Base-by-base conservation (phyloP, 2,888 invertebrate species). In the Hemithea aestivaria region DNA sequence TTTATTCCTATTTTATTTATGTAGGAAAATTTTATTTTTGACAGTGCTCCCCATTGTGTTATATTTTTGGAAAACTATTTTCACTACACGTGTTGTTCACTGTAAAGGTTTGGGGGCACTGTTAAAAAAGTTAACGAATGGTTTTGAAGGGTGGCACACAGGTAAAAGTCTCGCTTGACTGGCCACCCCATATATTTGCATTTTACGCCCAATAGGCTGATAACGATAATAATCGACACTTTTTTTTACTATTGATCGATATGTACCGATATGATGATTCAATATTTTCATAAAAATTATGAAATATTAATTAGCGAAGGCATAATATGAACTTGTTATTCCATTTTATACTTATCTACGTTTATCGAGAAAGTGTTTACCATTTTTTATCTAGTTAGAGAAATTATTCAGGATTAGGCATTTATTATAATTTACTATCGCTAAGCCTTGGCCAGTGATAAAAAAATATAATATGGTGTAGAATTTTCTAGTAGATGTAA, bases 91-190 rank as follows among this genome's bases (percentile, higher is more conserved):
- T 73, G 63, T 59, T 49, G 1, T 22, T 42, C 31, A 27, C 29
- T 35, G 25, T 36, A 45, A 39, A 46, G 50, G 51, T 45, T 48
- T 46, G 49, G 54, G 42, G 51, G 51, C 35, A 47, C 37, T 38
- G 16, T 16, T 16, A 16, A 16, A 16, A 45, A 45, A 43, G n/a
- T 24, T 21, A 30, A 36, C 11, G 11, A 37, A 37, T 45, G 44
- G 59, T 49, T 56, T 58, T 47, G 58, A 61, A 65, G 66, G 71
- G 70, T 59, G 59, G 38, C 30, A 26, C 41, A 31, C 28, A 20
- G 8, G 50, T 32, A 43, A 60, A 37, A 51, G 83, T 64, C 63
- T 51, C 68, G 76, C 61, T 64, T 66, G 53, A 71, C 42, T 52
- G 62, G 55, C 32, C 78, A 70, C 79, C 82, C 80, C 57, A 46